Conservation (phyloP, 2,888 invertebrate species). For the Ellobium chinense region DNA sequence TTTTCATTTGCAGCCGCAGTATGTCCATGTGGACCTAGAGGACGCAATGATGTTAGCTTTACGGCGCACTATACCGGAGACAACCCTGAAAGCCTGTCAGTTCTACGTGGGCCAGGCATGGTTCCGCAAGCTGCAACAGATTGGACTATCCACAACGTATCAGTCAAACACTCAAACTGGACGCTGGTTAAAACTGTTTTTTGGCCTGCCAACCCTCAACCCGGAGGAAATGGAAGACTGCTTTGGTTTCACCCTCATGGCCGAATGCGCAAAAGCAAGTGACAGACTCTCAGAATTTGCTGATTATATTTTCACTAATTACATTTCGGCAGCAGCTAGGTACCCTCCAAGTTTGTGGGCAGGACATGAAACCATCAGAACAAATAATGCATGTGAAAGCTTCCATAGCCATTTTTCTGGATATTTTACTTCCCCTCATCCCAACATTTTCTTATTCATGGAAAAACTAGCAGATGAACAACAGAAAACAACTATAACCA, state of each 20-base stretch:
- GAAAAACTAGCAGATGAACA: no score
- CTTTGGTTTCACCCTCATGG: conserved; percentile 6
- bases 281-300: background rate
- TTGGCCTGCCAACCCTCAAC: background rate
- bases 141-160: background rate
- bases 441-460: no score
- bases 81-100: conserved; percentile 3
- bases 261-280: background rate
- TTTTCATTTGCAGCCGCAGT: no score
- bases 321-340: background rate
- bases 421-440: conserved; percentile 2
- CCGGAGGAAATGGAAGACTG: background rate
- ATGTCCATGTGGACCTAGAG: no score
- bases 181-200: conserved; percentile 6
- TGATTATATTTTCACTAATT: background rate
- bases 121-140: background rate
- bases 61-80: no score
- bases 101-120: conserved; percentile 4
- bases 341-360: background rate
- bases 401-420: background rate
- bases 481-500: no score
- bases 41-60: no score
- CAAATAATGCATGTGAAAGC: background rate
- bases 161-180: no score
- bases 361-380: background rate